Conservation (phyloP, 2,797 vertebrate genomes). For the Sitta carolinensis region DNA sequence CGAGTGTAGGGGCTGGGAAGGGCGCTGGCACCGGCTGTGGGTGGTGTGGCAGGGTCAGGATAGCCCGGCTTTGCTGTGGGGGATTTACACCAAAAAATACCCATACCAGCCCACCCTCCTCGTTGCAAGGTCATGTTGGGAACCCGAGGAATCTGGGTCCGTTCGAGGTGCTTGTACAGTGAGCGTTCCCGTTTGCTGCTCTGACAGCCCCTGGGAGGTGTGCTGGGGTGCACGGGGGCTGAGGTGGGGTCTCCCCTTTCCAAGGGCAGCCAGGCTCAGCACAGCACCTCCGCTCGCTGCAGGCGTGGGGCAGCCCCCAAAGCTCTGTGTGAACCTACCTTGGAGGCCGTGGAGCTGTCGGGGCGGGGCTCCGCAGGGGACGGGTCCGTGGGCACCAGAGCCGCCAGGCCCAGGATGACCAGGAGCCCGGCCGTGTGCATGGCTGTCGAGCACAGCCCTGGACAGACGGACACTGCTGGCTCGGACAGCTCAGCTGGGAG, state of each 20-base stretch:
- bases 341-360: rapidly evolving
- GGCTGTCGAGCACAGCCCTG: rapidly evolving
- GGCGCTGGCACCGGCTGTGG: rapidly evolving
- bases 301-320: neutral
- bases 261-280: neutral
- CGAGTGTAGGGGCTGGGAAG: rapidly evolving
- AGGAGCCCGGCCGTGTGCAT: rapidly evolving
- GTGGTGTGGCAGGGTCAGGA: neutral
- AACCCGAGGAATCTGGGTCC: rapidly evolving
- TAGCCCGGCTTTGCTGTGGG: rapidly evolving
- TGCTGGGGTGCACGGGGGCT: rapidly evolving
- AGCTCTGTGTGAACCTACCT: neutral
- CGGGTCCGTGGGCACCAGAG: rapidly evolving
- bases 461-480: rapidly evolving
- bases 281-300: rapidly evolving
- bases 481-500: neutral
- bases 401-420: rapidly evolving
- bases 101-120: neutral
- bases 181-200: rapidly evolving
- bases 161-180: rapidly evolving
- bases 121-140: rapidly evolving
- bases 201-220: rapidly evolving
- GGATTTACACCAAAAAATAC: neutral
- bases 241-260: too few relatives aligned
- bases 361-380: neutral